Base-by-base conservation (phyloP, 2,888 invertebrate species). In the Mamestra brassicae region DNA sequence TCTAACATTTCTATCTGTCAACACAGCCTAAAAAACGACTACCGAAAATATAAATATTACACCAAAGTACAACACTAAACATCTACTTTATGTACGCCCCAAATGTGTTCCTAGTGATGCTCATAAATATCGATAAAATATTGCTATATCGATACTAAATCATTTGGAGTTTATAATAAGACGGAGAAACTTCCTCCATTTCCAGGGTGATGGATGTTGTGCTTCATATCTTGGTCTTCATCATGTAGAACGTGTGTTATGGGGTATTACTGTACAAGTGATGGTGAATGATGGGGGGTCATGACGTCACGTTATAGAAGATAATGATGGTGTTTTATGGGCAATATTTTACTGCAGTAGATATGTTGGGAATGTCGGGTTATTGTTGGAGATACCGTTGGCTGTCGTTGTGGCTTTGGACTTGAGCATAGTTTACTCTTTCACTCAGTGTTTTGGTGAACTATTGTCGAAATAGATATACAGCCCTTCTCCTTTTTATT, bases 101-200 rank as follows among this genome's bases (percentile, higher is more conserved):
- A 83, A 87, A 85, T 88, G 70, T 78, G 77, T 87, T 85, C 52
- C 71, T 84, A 85, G 83, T 86, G 87, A 84, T 86, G 89, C 68
- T 77, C 81, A 87, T 88, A 88, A 87, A 88, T 83, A 88, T 85
- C 87, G 81, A 88, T 87, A 87, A 88, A 86, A 86, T 88, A 88
- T 88, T 77, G 73, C 81, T 84, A 81, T 86, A 86, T 86, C 82
- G 86, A 79, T 81, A 83, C 75, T 87, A 86, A 88, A 88, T 88
- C 83, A 87, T 71, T 71, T 78, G 75, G 55, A 83, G 85, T 86
- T 88, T 88, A 87, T 86, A 88, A 83, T 77, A 83, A 65, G 80
- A 78, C 70, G 76, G 57, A 68, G 85, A 74, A 81, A 86, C 83
- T 78, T 83, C 88, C 83, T 78, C 79, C 66, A 88, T 88, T 81